phyloP scores from a whole-genome alignment of 2,888 invertebrate genomes.

The Campopleginae sp. region DNA sequence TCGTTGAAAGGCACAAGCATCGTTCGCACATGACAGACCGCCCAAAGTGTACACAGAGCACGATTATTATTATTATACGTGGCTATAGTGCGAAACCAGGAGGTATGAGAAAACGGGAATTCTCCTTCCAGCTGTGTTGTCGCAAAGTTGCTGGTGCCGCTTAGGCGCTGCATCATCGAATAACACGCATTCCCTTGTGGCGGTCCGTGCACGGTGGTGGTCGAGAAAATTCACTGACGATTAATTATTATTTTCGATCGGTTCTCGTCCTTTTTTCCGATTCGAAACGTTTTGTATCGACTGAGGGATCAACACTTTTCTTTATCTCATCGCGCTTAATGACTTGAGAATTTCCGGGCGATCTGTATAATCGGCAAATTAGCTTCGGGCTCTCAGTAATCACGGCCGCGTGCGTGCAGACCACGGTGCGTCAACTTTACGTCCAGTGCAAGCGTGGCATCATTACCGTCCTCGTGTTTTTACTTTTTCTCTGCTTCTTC shows the following conservation, averaged over 20 bases:
- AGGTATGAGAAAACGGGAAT: constrained; percentile 20
- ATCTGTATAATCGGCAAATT: constrained; percentile 14
- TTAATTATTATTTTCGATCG: background rate
- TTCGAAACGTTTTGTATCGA: constrained; percentile 8
- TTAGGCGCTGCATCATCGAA: constrained; percentile 55
- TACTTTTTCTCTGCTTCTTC: constrained; percentile 10
- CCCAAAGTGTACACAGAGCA: background rate
- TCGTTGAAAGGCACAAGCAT: background rate
- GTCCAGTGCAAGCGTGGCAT: constrained; percentile 47
- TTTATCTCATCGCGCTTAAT: constrained; percentile 26
- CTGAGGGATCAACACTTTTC: background rate
- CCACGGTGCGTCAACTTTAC: constrained; percentile 50
- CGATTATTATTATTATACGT: background rate
- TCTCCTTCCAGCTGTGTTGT: constrained; percentile 60
- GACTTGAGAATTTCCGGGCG: constrained; percentile 7
- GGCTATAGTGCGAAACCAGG: constrained; percentile 10
- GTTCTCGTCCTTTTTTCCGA: background rate
- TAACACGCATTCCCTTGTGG: constrained; percentile 60
- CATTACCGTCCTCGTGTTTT: constrained; percentile 21
- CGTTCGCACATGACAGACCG: background rate
- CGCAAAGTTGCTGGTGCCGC: constrained; percentile 38
- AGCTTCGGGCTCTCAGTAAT: constrained; percentile 35
- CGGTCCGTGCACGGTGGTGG: constrained; percentile 50
- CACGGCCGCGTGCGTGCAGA: constrained; percentile 53
- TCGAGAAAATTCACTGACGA: constrained; percentile 32